Base-by-base conservation (phyloP, 2,888 invertebrate species). In the Caenorhabditis sp. region DNA sequence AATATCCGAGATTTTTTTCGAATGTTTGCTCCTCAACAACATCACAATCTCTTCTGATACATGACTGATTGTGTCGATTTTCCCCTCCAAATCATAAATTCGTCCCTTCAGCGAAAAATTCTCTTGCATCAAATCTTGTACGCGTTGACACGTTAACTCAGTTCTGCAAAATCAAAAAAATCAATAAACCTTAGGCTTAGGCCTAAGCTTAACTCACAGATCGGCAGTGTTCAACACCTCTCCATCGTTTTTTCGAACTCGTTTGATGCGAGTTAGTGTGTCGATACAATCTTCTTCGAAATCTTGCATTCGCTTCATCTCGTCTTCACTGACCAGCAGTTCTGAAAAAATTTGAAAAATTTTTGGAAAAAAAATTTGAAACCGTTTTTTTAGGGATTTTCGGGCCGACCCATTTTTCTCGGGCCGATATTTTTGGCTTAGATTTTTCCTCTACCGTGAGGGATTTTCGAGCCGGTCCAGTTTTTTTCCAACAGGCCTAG, bases 221-320 rank as follows among this genome's bases (percentile, higher is more conserved):
- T 69, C 69, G 19, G 64, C 49, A 19, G 60, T 62, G 57, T 60
- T 64, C 71, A 67, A 36, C 14, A 63, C 57, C 26, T 71, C 37
- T 26, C 95, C 17, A 49, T 21, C 23, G 27, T 62, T 36, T 37
- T 21, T 21, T 21, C n/a, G 6, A 14, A 60, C 27, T 26, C 31
- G 2, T 61, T 37, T 24, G 8, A 21, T 55, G 8, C 49, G 31
- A 10, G 63, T 59, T 8, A 59, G 21, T 17, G 65, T 96, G 89
- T 97, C 97, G 62, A 97, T 94, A 88, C 97, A 96, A 87, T 97
- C 97, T 88, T 97, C 97, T 88, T 97, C 97, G 89, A 97, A 97
- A 88, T 97, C 97, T 88, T 96, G 95, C 65, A 97, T 90, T 64
- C 94, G 91, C 88, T 96, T 95, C 90, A 95, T 91, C 88, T 96